Evolutionary conservation across 2,797 vertebrate genomes (phyloP).

Genomic region (Aselliscus stoliczkanus): DNA sequence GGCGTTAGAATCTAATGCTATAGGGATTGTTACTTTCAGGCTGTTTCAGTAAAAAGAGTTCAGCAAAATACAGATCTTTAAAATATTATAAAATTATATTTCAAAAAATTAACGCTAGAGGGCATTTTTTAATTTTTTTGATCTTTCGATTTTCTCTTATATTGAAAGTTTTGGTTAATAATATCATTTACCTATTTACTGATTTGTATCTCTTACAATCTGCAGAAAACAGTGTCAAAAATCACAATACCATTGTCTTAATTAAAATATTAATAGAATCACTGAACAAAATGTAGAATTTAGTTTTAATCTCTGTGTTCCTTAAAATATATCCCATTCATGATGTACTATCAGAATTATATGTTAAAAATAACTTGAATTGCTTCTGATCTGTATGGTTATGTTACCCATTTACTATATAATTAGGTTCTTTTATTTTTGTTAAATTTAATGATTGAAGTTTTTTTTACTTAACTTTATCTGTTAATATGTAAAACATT

Average conservation of each 20-base stretch:
- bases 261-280: not conserved
- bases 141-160: not conserved
- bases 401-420: not conserved
- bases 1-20: fast-evolving
- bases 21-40: fast-evolving
- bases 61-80: too few relatives aligned
- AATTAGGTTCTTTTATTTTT: not conserved
- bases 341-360: not conserved
- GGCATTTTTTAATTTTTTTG: not conserved
- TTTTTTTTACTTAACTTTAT: not conserved
- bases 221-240: not conserved
- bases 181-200: not conserved
- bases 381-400: not conserved
- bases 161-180: not conserved
- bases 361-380: not conserved
- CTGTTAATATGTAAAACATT: not conserved
- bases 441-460: not conserved
- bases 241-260: fast-evolving
- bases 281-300: not conserved
- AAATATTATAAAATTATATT: not conserved
- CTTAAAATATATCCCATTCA: not conserved
- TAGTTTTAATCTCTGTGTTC: not conserved
- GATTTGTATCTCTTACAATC: not conserved
- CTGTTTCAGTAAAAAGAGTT: not conserved
- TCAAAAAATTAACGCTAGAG: not conserved